Evolutionary conservation across 2,797 vertebrate genomes (phyloP).

Genomic region (Clarias laeviceps): DNA sequence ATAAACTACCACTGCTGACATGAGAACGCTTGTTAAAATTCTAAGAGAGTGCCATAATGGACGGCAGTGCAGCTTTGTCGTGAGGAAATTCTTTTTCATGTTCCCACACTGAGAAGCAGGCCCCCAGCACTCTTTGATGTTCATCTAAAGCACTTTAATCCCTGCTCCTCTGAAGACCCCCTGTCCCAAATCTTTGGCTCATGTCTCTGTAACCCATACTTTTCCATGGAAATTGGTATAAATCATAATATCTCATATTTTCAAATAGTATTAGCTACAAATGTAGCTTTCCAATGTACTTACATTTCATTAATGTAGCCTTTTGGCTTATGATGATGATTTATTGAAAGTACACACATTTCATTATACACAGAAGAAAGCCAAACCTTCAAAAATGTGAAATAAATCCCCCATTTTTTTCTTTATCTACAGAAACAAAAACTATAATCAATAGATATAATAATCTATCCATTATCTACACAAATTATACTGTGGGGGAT

Average conservation of each 20-base stretch:
- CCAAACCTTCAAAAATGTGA: slow-evolving; percentile 32
- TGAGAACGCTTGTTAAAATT: slow-evolving; percentile 56
- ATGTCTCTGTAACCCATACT: slow-evolving; percentile 42
- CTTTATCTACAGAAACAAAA: slow-evolving; percentile 40
- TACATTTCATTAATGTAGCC: slow-evolving; percentile 36
- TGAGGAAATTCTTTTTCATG: slow-evolving; percentile 63
- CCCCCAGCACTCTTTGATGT: slow-evolving; percentile 56
- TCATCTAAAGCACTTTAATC: slow-evolving; percentile 59
- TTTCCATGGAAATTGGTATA: slow-evolving; percentile 46
- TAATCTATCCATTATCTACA: too few relatives aligned
- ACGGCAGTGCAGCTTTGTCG: slow-evolving; percentile 34
- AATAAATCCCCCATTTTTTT: slow-evolving; percentile 24
- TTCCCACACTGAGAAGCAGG: slow-evolving; percentile 52
- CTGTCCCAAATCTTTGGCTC: slow-evolving; percentile 38
- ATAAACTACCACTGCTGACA: slow-evolving; percentile 41
- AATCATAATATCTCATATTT: slow-evolving; percentile 45
- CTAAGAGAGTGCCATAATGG: slow-evolving; percentile 52
- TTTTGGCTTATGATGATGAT: slow-evolving; percentile 30
- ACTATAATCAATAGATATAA: background rate
- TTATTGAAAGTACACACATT: slow-evolving; percentile 35
- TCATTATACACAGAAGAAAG: slow-evolving; percentile 24
- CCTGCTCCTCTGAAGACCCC: slow-evolving; percentile 48
- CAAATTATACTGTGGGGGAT: too few relatives aligned
- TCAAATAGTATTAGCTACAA: background rate
- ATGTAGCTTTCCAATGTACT: background rate